Evolutionary conservation across 2,113 vertebrate genomes (phyloP), one percentile per base, ranked within the genome.

Genomic region (Anarhynchus alexandrinus): DNA sequence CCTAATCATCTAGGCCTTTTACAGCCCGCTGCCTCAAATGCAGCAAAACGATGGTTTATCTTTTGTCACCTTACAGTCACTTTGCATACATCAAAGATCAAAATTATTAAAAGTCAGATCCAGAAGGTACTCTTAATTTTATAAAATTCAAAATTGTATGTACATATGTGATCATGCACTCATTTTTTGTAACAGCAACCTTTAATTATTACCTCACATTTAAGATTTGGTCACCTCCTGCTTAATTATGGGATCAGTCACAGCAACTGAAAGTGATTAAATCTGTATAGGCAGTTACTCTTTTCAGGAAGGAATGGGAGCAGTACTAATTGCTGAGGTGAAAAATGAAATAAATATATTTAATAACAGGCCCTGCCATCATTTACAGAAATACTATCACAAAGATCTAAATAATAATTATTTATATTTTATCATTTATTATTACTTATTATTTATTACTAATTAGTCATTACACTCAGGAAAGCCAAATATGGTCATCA

Each of bases 241-340:
- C 58, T 77, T 78, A 82, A 90, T 90, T 96, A 91, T 66, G 49
- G 18, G 49, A 49, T 97, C 94, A 97, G 71, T 96, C 90, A 95
- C 38, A 76, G n/a, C 27, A 95, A 51, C 27, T 25, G 81, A 90
- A 82, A 94, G 13, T 76, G 19, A 92, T 89, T 93, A 72, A 80
- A 90, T 72, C 52, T 86, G 19, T 69, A 67, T 12, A 90, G 61
- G 11, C 15, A 86, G 18, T 66, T 79, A 49, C 7, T 47, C 52
- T 66, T 1, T 66, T 92, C 20, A 6, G 40, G 61, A 64, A 88
- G 34, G 25, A 94, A 81, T 55, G 30, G 58, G 11, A 80, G 30
- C 26, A 81, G 22, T 62, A 87, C 69, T 93, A 88, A 96, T 95
- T 84, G 51, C 32, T 57, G 23, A 29, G 54, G 11, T 73, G 57